These are phyloP conservation scores for Agrotis puta DNA, from an alignment of 2,888 invertebrate genomes.

Conservation along the genomic window DNA sequence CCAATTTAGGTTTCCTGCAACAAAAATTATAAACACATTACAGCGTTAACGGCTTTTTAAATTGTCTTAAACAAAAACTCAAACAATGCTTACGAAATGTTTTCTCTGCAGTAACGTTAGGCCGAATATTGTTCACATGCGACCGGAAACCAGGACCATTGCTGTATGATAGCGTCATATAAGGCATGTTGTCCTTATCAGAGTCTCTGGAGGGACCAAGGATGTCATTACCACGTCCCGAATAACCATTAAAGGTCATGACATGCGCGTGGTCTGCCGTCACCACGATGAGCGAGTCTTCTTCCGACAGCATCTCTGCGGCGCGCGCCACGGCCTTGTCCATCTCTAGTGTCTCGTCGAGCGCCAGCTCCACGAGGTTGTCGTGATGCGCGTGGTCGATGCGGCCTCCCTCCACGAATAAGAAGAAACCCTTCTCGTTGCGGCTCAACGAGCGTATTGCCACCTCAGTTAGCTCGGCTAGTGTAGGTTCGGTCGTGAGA, in stretches of 20 bases:
- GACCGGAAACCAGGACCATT: constrained; percentile 84
- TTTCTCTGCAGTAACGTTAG: constrained; percentile 38
- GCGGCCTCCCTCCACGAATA: constrained; percentile 93
- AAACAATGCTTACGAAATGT: constrained; percentile 35
- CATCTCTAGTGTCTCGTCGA: constrained; percentile 85
- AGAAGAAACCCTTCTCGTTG: constrained; percentile 93
- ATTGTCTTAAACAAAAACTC: background rate
- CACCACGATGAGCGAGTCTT: constrained; percentile 94
- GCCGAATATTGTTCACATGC: constrained; percentile 37
- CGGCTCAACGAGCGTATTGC: constrained; percentile 93
- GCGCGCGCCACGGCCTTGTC: constrained; percentile 90
- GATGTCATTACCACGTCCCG: constrained; percentile 85
- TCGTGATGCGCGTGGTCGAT: constrained; percentile 89
- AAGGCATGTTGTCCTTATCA: constrained; percentile 72
- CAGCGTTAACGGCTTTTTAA: background rate
- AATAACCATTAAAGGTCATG: constrained; percentile 93
- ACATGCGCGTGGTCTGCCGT: constrained; percentile 95
- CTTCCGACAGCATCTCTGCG: constrained; percentile 74
- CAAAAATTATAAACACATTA: background rate
- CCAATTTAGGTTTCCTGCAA: constrained; percentile 66
- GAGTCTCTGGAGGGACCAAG: constrained; percentile 55
- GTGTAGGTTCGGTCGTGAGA: constrained; percentile 90
- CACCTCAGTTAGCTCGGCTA: constrained; percentile 87
- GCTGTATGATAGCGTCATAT: constrained; percentile 91
- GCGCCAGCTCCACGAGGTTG: constrained; percentile 69